A percentile compares a stretch with the other conserved stretches of the same genome.
Evolutionary conservation across 2,888 invertebrate genomes (phyloP).

Genomic region (Lithophane ornitopus): DNA sequence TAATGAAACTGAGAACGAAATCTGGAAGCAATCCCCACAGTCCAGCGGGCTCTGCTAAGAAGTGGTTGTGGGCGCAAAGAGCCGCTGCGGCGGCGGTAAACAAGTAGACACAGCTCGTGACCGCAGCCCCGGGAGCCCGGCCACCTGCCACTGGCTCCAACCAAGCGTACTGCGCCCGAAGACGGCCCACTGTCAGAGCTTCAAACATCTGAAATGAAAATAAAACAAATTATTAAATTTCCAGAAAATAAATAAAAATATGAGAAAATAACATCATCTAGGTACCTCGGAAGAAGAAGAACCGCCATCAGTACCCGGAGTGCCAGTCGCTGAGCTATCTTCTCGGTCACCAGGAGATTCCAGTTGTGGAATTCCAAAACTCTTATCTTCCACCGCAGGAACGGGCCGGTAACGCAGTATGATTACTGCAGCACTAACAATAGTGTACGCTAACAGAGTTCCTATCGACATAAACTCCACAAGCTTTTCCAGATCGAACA

Average conservation of each 20-base stretch:
- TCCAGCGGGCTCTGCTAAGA: constrained; percentile 89
- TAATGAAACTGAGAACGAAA: constrained; percentile 91
- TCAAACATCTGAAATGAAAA: constrained; percentile 88
- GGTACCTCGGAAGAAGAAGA: constrained; percentile 90
- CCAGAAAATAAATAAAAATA: not conserved
- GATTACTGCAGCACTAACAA: constrained; percentile 97
- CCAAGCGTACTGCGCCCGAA: constrained; percentile 94
- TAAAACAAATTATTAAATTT: not conserved
- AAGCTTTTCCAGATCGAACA: constrained; percentile 96
- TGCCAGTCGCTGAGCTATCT: constrained; percentile 91
- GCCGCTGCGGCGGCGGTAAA: constrained; percentile 93
- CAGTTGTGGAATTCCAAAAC: constrained; percentile 86
- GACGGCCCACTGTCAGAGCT: constrained; percentile 93
- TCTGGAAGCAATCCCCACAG: constrained; percentile 93
- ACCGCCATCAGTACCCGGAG: constrained; percentile 91
- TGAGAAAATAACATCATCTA: not conserved
- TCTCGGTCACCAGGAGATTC: constrained; percentile 91
- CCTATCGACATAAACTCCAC: constrained; percentile 99
- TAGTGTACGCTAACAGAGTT: constrained; percentile 96
- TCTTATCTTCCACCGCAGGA: constrained; percentile 86
- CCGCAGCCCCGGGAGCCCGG: constrained; percentile 94
- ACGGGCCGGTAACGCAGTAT: constrained; percentile 95
- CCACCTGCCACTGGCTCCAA: constrained; percentile 93
- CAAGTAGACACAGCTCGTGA: constrained; percentile 93
- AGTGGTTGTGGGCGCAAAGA: constrained; percentile 92